A percentile compares a stretch with the other conserved stretches of the same genome.
Conservation (phyloP, 1,140 invertebrate species). For the Lordiphosa stackelbergi region DNA sequence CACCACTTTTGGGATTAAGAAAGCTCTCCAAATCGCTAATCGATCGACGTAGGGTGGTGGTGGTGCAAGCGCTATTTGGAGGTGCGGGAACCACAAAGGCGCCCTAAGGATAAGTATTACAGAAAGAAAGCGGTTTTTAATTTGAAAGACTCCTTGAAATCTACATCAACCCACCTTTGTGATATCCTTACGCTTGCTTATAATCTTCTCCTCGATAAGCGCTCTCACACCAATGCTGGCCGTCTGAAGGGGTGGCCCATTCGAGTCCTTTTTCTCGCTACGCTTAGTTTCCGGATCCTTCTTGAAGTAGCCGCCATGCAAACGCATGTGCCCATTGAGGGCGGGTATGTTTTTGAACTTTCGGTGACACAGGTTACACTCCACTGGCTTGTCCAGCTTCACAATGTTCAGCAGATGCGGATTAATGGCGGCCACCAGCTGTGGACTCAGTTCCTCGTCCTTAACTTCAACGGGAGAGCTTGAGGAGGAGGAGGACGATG, state of each 20-base stretch:
- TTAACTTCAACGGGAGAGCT: conserved; percentile 59
- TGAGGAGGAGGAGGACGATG: conserved; percentile 13
- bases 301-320: conserved; percentile 97
- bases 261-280: conserved; percentile 88
- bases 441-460: conserved; percentile 72
- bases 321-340: conserved; percentile 96
- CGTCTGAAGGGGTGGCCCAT: conserved; percentile 89
- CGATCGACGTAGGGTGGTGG: conserved; percentile 61
- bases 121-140: background rate
- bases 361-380: conserved; percentile 95
- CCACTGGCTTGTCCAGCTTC: conserved; percentile 87
- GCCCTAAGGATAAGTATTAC: conserved; percentile 39
- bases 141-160: too few species aligned
- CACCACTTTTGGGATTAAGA: conserved; percentile 61
- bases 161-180: conserved; percentile 49
- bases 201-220: conserved; percentile 94
- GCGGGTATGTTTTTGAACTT: conserved; percentile 98
- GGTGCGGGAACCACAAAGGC: conserved; percentile 76
- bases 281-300: conserved; percentile 94
- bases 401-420: conserved; percentile 77
- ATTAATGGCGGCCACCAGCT: conserved; percentile 74
- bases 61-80: conserved; percentile 46
- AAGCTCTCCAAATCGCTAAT: conserved; percentile 73
- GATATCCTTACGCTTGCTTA: conserved; percentile 82
- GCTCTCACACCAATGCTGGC: conserved; percentile 91